These are phyloP conservation scores for Atherix ibis DNA, from an alignment of 2,888 invertebrate genomes.

Conservation along the genomic window DNA sequence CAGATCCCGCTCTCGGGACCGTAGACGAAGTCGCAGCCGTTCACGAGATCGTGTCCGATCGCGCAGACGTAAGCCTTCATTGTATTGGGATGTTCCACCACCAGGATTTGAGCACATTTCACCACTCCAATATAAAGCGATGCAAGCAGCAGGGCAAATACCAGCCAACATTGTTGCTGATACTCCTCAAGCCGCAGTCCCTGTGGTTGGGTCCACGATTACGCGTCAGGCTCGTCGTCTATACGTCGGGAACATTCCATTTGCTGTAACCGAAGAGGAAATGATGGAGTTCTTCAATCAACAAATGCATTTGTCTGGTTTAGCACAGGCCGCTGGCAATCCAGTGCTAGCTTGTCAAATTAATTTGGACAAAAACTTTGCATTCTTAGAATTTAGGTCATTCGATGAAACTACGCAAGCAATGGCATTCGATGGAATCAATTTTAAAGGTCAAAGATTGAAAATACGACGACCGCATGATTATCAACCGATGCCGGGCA, in stretches of 20 bases:
- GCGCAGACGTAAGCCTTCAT: conserved; percentile 72
- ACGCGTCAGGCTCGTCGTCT: conserved; percentile 83
- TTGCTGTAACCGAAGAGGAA: conserved; percentile 94
- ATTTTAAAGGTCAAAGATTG: conserved; percentile 94
- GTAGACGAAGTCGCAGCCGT: conserved; percentile 11
- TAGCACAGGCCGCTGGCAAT: conserved; percentile 95
- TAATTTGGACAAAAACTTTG: conserved; percentile 98
- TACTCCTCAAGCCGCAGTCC: conserved; percentile 88
- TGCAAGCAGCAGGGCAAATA: conserved; percentile 88
- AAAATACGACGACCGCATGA: conserved; percentile 96
- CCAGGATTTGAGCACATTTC: conserved; percentile 96
- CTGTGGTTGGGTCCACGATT: conserved; percentile 92
- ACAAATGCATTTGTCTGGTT: conserved; percentile 93
- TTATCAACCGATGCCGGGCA: conserved; percentile 95
- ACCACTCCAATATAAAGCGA: conserved; percentile 80
- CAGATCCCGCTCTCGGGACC: conserved; percentile 23
- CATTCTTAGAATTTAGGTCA: conserved; percentile 89
- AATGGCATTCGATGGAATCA: conserved; percentile 98
- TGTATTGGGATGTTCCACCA: conserved; percentile 98
- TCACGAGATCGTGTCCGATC: conserved; percentile 41
- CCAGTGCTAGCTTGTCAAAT: conserved; percentile 98
- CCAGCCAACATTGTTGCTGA: conserved; percentile 85
- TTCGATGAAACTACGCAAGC: conserved; percentile 99
- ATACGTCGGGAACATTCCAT: conserved; percentile 97
- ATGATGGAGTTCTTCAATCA: conserved; percentile 99